Conservation (phyloP, 2,113 vertebrate species). For the Pao palembangensis region DNA sequence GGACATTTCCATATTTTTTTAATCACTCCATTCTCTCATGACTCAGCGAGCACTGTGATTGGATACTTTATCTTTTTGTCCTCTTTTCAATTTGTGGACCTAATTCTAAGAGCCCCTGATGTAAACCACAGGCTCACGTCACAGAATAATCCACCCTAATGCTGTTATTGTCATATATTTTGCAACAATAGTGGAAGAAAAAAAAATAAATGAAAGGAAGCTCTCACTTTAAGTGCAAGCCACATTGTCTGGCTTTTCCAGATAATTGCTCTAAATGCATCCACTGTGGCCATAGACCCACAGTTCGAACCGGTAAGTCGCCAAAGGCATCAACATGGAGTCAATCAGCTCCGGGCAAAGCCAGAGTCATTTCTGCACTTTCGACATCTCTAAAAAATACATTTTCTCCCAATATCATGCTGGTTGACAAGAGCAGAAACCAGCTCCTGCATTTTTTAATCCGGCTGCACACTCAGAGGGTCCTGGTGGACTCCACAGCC, state of each 20-base stretch:
- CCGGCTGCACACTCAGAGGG: background rate
- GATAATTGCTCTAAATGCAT: conserved; percentile 43
- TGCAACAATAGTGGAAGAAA: background rate
- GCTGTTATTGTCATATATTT: conserved; percentile 4
- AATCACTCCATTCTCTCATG: background rate
- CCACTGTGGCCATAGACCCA: conserved; percentile 19
- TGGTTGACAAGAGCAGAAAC: conserved; percentile 23
- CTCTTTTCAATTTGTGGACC: conserved; percentile 13
- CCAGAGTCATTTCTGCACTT: conserved; percentile 44
- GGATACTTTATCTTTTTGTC: conserved; percentile 20
- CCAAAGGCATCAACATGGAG: conserved; percentile 27
- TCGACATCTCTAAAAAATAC: conserved; percentile 40
- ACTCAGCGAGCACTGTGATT: conserved; percentile 11
- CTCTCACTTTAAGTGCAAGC: conserved; percentile 23
- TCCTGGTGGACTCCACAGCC: conserved; percentile 9
- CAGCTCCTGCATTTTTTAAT: conserved; percentile 9
- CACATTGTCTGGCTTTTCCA: conserved; percentile 34
- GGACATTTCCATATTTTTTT: conserved; percentile 25
- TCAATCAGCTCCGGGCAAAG: conserved; percentile 25
- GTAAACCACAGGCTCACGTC: conserved; percentile 19
- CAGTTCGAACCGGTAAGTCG: conserved; percentile 31
- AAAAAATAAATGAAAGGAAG: conserved; percentile 30
- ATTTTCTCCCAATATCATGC: conserved; percentile 15
- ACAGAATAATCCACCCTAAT: conserved; percentile 12
- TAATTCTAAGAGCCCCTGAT: conserved; percentile 5